Conservation (phyloP, 2,113 vertebrate species). For the Climacteris rufus region DNA sequence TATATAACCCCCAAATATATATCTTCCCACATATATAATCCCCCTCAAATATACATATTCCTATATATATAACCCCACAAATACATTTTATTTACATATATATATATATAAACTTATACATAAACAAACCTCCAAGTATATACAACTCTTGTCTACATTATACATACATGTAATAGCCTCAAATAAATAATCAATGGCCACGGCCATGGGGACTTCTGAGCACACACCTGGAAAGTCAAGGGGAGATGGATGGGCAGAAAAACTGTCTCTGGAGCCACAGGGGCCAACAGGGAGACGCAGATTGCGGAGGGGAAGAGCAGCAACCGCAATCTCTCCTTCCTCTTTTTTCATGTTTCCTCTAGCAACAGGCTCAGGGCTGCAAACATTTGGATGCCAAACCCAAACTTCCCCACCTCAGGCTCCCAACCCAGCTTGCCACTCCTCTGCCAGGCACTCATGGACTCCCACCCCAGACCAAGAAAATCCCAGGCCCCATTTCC, state of each 20-base stretch:
- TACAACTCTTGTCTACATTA: background rate
- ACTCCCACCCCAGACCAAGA: fast-evolving
- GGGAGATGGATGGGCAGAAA: background rate
- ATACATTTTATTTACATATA: background rate
- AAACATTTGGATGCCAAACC: background rate
- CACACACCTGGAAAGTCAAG: background rate
- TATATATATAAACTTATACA: no score
- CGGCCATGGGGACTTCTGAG: background rate
- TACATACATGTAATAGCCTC: fast-evolving
- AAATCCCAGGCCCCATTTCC: background rate
- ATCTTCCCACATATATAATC: background rate
- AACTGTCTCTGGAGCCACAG: fast-evolving
- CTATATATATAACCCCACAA: background rate
- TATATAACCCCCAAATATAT: background rate
- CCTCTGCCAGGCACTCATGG: background rate
- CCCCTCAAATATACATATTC: background rate
- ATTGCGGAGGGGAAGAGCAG: constrained; percentile 32
- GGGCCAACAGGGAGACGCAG: constrained; percentile 20
- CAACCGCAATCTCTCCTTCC: constrained; percentile 49
- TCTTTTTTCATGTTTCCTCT: constrained; percentile 29
- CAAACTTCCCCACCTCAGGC: background rate
- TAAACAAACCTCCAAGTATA: background rate
- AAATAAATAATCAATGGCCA: background rate
- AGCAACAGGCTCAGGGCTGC: background rate
- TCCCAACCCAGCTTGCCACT: fast-evolving